Conservation (phyloP, 2,888 invertebrate species). For the Portevinia maculata region DNA sequence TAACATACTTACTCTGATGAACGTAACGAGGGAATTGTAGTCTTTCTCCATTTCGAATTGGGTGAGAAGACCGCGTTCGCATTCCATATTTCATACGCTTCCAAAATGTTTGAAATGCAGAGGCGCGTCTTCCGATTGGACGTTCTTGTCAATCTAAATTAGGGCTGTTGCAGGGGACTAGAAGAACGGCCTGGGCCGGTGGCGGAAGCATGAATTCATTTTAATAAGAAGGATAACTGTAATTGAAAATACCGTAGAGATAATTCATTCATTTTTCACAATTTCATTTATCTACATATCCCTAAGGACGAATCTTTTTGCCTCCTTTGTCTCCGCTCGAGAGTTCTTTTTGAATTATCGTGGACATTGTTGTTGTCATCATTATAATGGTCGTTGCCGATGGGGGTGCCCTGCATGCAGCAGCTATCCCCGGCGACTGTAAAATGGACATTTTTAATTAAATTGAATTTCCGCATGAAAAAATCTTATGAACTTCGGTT, state of each 20-base stretch:
- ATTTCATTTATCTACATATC: conserved; percentile 65
- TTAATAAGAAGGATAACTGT: conserved; percentile 75
- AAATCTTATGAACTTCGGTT: conserved; percentile 62
- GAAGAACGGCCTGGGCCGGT: neutral
- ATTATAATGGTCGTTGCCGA: conserved; percentile 45
- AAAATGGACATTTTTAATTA: conserved; percentile 80
- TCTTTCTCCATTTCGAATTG: conserved; percentile 18
- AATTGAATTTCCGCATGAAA: conserved; percentile 80
- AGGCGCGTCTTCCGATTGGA: conserved; percentile 23
- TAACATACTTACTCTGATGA: conserved; percentile 24
- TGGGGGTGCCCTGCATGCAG: conserved; percentile 44
- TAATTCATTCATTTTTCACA: conserved; percentile 75
- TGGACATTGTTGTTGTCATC: conserved; percentile 63
- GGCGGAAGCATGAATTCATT: conserved; percentile 63
- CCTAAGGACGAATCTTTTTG: conserved; percentile 56
- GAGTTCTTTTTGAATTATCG: conserved; percentile 57
- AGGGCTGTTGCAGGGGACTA: neutral
- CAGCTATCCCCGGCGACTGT: conserved; percentile 47
- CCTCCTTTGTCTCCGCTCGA: conserved; percentile 49
- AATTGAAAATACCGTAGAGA: conserved; percentile 75
- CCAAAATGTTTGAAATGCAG: conserved; percentile 17
- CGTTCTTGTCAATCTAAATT: conserved; percentile 20
- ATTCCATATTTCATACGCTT: conserved; percentile 56
- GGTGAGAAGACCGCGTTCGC: conserved; percentile 21
- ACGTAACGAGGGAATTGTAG: conserved; percentile 46